Percentiles rank a stretch among this genome's conserved stretches.
These are phyloP conservation scores for Cyprinodon brontotheroides DNA, from an alignment of 2,113 vertebrate genomes.

Conservation along the genomic window DNA sequence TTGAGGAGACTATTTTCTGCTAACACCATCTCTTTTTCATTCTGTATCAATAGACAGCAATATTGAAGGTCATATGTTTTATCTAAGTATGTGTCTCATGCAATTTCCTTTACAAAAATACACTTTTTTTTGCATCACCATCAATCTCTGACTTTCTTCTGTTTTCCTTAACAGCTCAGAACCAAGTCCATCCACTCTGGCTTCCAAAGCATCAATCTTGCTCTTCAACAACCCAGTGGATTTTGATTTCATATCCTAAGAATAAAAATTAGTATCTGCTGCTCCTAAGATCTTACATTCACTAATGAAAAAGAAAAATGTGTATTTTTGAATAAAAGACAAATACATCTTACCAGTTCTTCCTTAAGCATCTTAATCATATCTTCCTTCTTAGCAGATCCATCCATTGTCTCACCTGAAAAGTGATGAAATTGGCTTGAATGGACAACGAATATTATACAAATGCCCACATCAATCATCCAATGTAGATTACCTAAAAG, in stretches of 20 bases:
- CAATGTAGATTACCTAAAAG: conserved; percentile 61
- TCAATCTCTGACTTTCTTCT: conserved; percentile 49
- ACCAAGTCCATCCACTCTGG: conserved; percentile 54
- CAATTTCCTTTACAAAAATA: conserved; percentile 1
- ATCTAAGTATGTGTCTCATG: background rate
- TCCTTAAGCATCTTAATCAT: conserved; percentile 82
- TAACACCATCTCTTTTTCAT: conserved; percentile 63
- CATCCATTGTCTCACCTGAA: conserved; percentile 80
- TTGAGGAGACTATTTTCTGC: conserved; percentile 75
- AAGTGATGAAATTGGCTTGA: conserved; percentile 20
- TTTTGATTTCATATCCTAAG: conserved; percentile 65
- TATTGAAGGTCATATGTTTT: background rate
- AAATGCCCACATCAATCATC: background rate
- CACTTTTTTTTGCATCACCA: conserved; percentile 55
- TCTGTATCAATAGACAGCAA: conserved; percentile 62
- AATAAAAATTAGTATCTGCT: conserved; percentile 4
- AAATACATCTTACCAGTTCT: conserved; percentile 77
- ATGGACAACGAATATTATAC: background rate
- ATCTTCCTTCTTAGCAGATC: conserved; percentile 79
- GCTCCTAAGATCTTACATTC: background rate
- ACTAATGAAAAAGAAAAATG: background rate
- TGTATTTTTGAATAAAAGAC: background rate
- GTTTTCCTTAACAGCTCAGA: conserved; percentile 63
- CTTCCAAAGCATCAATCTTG: conserved; percentile 49
- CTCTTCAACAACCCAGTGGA: conserved; percentile 59